Conservation (phyloP, 2,888 invertebrate species). For the Lycia hirtaria region DNA sequence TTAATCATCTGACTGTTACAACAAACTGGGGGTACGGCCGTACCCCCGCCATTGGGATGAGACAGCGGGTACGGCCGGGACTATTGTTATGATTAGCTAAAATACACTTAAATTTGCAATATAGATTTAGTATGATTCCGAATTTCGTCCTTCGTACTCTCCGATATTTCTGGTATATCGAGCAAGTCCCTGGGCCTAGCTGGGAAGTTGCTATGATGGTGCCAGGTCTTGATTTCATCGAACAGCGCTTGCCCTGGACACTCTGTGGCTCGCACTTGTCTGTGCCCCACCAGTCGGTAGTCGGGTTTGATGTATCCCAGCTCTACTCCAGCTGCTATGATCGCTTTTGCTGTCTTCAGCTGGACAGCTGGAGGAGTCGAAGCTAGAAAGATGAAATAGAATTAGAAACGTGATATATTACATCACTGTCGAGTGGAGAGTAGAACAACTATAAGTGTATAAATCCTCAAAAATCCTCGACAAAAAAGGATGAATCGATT, state of each 20-base stretch:
- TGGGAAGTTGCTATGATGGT: slow-evolving; percentile 73
- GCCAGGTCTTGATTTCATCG: slow-evolving; percentile 86
- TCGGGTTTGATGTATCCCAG: slow-evolving; percentile 84
- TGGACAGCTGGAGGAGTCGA: slow-evolving; percentile 86
- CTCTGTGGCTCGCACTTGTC: slow-evolving; percentile 78
- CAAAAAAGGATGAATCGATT: too few species aligned
- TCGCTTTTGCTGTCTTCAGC: slow-evolving; percentile 81
- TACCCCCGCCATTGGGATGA: too few species aligned
- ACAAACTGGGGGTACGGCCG: too few species aligned
- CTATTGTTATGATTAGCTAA: background rate
- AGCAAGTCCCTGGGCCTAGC: slow-evolving; percentile 51
- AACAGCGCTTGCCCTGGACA: slow-evolving; percentile 88
- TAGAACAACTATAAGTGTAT: too few species aligned
- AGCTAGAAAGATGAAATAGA: slow-evolving; percentile 58
- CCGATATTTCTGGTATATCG: slow-evolving; percentile 50
- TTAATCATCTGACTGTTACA: too few species aligned
- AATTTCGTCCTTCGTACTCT: slow-evolving; percentile 38
- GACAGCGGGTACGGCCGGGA: too few species aligned
- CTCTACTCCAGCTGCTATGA: slow-evolving; percentile 87
- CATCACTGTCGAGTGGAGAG: too few species aligned
- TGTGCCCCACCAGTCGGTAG: slow-evolving; percentile 46
- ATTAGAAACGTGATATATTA: too few species aligned
- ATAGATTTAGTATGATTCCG: slow-evolving; percentile 21
- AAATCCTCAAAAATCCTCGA: too few species aligned
- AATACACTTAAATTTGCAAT: background rate